Evolutionary conservation across 2,888 invertebrate genomes (phyloP).

Genomic region (Xanthostigma xanthostigma): DNA sequence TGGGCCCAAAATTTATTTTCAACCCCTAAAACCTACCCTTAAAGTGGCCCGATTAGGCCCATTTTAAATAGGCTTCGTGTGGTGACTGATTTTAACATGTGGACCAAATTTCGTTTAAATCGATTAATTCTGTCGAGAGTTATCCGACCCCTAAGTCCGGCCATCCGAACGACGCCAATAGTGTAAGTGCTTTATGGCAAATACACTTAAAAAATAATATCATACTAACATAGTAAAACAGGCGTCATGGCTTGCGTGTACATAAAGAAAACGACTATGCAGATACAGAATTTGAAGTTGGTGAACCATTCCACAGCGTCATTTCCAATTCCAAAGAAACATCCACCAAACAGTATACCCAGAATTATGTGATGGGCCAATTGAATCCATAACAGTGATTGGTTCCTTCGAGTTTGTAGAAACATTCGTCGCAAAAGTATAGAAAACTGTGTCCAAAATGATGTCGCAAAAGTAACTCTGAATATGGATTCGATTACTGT

Average conservation of each 20-base stretch:
- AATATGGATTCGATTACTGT: slow-evolving; percentile 14
- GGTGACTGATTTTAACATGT: no score
- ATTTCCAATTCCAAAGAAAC: slow-evolving; percentile 41
- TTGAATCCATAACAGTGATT: slow-evolving; percentile 35
- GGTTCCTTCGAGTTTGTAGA: slow-evolving; percentile 37
- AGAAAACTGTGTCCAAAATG: slow-evolving; percentile 36
- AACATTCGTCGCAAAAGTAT: slow-evolving; percentile 38
- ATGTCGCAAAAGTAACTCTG: slow-evolving; percentile 36
- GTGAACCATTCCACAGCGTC: slow-evolving; percentile 37
- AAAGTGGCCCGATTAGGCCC: no score
- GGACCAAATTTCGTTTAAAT: no score
- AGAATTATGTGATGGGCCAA: slow-evolving; percentile 38
- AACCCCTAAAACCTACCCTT: no score
- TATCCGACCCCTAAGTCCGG: no score
- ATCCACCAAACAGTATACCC: slow-evolving; percentile 36
- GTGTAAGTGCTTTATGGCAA: no score
- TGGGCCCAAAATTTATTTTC: no score
- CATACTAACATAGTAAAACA: slow-evolving; percentile 41
- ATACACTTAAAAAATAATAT: not conserved
- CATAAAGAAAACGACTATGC: slow-evolving; percentile 44
- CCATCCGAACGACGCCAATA: no score
- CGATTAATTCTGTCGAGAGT: no score
- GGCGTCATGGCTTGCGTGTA: slow-evolving; percentile 48
- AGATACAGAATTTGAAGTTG: slow-evolving; percentile 45
- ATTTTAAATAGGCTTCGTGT: no score